These are phyloP conservation scores for Drosophila sturtevanti DNA, from an alignment of 1,140 invertebrate species.

Conservation along the genomic window DNA sequence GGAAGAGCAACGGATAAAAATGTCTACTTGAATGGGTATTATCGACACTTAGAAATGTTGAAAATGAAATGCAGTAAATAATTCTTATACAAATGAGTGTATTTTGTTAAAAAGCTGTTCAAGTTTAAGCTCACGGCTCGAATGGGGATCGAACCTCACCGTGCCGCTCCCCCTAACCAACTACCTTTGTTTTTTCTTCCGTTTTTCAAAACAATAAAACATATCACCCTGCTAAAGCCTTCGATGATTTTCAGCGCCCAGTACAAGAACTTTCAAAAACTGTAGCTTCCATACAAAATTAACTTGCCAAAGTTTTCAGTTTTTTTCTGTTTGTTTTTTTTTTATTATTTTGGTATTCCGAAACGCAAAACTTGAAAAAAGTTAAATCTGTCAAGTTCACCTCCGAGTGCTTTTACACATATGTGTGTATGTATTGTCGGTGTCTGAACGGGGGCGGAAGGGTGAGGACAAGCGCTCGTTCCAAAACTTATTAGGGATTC, in stretches of 20 bases:
- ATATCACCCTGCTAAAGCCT: constrained; percentile 79
- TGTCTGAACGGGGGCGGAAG: not conserved
- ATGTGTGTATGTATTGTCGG: not conserved
- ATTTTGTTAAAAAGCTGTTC: constrained; percentile 61
- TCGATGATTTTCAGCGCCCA: constrained; percentile 80
- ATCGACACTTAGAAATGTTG: not conserved
- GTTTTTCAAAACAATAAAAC: constrained; percentile 43
- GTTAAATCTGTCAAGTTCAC: constrained; percentile 79
- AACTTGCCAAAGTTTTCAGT: constrained; percentile 74
- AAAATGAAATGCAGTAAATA: constrained; percentile 10
- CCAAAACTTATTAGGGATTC: constrained; percentile 14
- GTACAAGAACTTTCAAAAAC: constrained; percentile 81
- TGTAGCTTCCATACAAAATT: constrained; percentile 80
- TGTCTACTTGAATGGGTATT: not conserved
- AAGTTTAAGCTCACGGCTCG: constrained; percentile 60
- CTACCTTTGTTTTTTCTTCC: constrained; percentile 43
- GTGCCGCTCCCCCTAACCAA: not conserved
- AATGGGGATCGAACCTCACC: constrained; percentile 50
- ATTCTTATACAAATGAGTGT: constrained; percentile 33
- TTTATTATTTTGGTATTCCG: constrained; percentile 61
- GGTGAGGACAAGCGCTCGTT: constrained; percentile 12
- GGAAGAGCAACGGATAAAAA: not conserved
- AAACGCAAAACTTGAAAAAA: constrained; percentile 76
- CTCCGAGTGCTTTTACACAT: constrained; percentile 66
- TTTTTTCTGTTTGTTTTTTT: constrained; percentile 26